These are phyloP conservation scores for Bubalus kerabau DNA, from an alignment of 2,113 vertebrate species.

Conservation along the genomic window DNA sequence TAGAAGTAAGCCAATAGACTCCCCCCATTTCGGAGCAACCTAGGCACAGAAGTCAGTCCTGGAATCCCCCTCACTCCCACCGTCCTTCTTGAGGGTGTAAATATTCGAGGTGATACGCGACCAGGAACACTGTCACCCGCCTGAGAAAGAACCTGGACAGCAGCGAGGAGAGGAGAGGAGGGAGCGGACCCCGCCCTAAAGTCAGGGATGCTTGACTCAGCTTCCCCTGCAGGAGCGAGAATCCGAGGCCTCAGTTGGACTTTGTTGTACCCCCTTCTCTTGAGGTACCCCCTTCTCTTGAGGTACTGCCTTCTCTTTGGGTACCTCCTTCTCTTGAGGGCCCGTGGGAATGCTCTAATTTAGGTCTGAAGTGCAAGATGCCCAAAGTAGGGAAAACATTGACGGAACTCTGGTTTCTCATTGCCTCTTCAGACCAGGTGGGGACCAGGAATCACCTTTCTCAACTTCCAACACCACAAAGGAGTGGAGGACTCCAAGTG, in stretches of 20 bases:
- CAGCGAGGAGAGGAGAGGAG: fast-evolving
- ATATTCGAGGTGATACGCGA: fast-evolving
- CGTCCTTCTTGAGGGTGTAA: background rate
- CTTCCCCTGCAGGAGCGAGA: background rate
- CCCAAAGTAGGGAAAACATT: background rate
- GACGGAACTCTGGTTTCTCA: background rate
- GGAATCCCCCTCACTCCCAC: background rate
- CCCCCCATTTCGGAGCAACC: background rate
- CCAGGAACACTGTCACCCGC: background rate
- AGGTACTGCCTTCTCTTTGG: background rate
- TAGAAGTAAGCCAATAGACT: background rate
- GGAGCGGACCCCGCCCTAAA: fast-evolving
- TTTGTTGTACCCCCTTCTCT: background rate
- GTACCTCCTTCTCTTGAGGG: background rate
- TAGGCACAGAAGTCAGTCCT: background rate
- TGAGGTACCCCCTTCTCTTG: background rate
- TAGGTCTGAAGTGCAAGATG: background rate
- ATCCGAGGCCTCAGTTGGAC: fast-evolving
- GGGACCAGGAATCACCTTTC: background rate
- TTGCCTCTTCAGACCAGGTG: background rate
- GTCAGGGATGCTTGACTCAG: background rate
- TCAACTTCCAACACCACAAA: background rate
- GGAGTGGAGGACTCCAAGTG: background rate
- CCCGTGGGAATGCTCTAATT: background rate
- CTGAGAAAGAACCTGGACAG: fast-evolving